Base-by-base conservation (phyloP, 2,888 invertebrate genomes). In the Monochamus alternatus region DNA sequence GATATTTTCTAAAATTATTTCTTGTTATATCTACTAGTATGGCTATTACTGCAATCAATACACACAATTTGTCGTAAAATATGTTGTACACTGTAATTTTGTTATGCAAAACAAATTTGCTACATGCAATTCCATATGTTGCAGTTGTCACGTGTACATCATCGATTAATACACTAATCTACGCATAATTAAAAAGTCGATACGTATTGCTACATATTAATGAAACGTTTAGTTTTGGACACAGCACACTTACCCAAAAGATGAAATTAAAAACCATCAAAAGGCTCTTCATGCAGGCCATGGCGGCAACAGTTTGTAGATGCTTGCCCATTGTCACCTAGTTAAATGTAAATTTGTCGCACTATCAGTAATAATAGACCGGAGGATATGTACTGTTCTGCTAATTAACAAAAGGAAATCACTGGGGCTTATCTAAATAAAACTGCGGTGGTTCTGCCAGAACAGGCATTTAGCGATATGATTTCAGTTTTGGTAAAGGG, bases 201-300 rank as follows among this genome's bases (percentile, higher is more conserved):
- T 5, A 55, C 14, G n/a, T 55, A 22, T 4, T 55, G 10, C 7
- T 60, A 32, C 31, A 5, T 60, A 60, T 31, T n/a, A 10, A 60
- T 12, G 31, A 60, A 60, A 14, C 12, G 52, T 52, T 4, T 9
- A 8, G 1, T 3, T 59, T 31, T 9, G 3, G 31, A 47, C 44
- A 51, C 51, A 14, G 43, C 14, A 38, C 5, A 90, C 94, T 93
- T 89, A 96, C 96, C 95, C 94, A 95, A 89, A 96, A 95, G 43
- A 94, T 89, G 82, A 95, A 91, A 89, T 96, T 96, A 90, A 95
- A 96, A 71, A 94, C 89, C 91, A 95, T 94, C 77, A 96, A 90
- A 58, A 95, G 89, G 1, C 93, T 93, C 87, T 95, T 96, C 89
- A 95, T 92, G 88, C 94, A 95, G 80, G 94, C 93, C 88, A 95